These are phyloP conservation scores for Marronus borbonicus DNA, from an alignment of 2,888 invertebrate species.

Conservation along the genomic window DNA sequence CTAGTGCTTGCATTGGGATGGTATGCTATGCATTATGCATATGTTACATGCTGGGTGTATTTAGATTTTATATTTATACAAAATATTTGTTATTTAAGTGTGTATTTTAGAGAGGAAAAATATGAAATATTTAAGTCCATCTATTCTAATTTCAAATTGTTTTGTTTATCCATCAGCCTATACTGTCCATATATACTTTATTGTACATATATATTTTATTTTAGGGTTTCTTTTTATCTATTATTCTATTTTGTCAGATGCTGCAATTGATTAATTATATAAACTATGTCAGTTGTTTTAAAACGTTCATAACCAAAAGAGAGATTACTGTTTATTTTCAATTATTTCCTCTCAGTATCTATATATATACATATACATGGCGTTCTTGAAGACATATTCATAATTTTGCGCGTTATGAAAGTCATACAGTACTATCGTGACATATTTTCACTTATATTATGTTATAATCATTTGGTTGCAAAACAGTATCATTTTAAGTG, in stretches of 20 bases:
- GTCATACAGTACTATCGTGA: no score
- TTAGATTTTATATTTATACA: slow-evolving; percentile 61
- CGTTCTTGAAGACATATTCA: no score
- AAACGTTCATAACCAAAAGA: background rate
- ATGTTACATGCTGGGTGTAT: slow-evolving; percentile 59
- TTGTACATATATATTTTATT: background rate
- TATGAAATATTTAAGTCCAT: slow-evolving; percentile 41
- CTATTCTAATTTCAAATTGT: slow-evolving; percentile 30
- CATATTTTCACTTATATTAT: no score
- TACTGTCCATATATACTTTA: background rate
- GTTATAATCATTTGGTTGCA: no score
- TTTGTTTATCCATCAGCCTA: slow-evolving; percentile 25
- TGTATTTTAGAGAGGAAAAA: slow-evolving; percentile 49
- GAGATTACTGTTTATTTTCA: no score
- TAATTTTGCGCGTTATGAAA: no score
- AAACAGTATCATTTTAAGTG: no score
- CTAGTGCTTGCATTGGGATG: slow-evolving; percentile 61
- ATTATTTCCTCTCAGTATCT: no score
- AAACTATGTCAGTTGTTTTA: background rate
- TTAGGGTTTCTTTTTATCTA: background rate
- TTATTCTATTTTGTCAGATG: background rate
- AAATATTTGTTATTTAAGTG: slow-evolving; percentile 57
- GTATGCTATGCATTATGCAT: slow-evolving; percentile 59
- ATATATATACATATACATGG: no score
- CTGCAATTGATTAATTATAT: background rate